Conservation (phyloP, 2,888 invertebrate genomes). For the Oxycera nigricornis region DNA sequence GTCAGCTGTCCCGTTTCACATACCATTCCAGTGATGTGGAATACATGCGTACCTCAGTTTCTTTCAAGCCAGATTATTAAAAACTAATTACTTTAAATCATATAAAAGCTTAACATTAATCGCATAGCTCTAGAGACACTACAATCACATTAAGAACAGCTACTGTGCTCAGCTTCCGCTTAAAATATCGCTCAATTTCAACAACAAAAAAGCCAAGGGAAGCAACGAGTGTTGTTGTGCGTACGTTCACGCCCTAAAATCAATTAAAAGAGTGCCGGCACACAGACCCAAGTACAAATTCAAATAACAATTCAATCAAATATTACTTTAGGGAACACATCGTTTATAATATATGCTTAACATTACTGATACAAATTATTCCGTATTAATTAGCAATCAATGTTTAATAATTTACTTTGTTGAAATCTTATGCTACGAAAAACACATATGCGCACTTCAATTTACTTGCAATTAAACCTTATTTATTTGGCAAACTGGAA, state of each 20-base stretch:
- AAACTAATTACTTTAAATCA: neutral
- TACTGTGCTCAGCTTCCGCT: neutral
- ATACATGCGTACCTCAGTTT: too few relatives aligned
- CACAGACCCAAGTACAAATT: neutral
- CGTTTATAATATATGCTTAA: neutral
- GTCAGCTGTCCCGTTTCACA: too few relatives aligned
- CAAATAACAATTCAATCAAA: neutral
- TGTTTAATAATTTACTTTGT: slow-evolving; percentile 10
- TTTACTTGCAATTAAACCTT: neutral
- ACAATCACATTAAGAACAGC: slow-evolving; percentile 11
- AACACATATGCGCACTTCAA: neutral
- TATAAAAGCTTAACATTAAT: neutral
- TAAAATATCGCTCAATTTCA: neutral
- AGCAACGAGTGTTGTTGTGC: slow-evolving; percentile 32
- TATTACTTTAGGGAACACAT: slow-evolving; percentile 26
- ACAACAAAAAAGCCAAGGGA: neutral
- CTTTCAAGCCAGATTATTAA: too few relatives aligned
- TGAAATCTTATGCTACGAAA: slow-evolving; percentile 15
- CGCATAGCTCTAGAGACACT: neutral
- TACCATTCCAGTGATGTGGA: too few relatives aligned
- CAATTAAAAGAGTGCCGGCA: slow-evolving; percentile 7
- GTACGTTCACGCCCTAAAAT: neutral
- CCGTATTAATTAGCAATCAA: slow-evolving; percentile 3
- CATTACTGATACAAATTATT: neutral
- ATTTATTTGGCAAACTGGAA: slow-evolving; percentile 31